These are phyloP conservation scores for Sweltsa coloradensis DNA, from an alignment of 1,140 invertebrate genomes.

Conservation along the genomic window DNA sequence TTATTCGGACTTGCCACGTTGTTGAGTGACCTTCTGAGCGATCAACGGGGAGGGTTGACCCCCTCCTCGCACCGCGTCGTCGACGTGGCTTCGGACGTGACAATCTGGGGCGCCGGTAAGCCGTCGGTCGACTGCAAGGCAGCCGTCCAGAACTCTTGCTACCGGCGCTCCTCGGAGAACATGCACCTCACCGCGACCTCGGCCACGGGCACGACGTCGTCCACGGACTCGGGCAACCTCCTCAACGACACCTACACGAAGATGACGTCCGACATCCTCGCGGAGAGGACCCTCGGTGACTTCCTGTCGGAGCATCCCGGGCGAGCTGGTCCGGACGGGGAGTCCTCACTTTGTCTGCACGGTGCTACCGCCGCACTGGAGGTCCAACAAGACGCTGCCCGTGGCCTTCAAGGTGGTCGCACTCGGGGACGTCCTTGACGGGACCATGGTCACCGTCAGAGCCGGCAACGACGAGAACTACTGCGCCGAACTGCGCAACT, in stretches of 20 bases:
- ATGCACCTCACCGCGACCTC: constrained; percentile 12
- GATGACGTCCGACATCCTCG: constrained; percentile 77
- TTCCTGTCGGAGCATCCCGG: constrained; percentile 83
- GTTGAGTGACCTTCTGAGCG: too few relatives aligned
- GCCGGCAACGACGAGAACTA: constrained; percentile 98
- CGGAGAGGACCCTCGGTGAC: constrained; percentile 75
- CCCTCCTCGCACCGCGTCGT: background rate
- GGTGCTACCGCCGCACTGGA: constrained; percentile 84
- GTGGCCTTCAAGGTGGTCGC: constrained; percentile 89
- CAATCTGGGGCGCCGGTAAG: constrained; percentile 8
- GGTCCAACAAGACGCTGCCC: constrained; percentile 94
- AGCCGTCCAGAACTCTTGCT: background rate
- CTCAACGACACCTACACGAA: constrained; percentile 72
- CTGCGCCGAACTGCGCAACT: constrained; percentile 88
- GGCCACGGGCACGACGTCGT: background rate
- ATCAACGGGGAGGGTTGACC: constrained; percentile 2
- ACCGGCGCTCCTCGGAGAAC: background rate
- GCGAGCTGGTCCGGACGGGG: constrained; percentile 81
- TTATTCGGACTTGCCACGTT: too few relatives aligned
- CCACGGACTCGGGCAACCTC: constrained; percentile 21
- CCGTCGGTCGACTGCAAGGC: background rate
- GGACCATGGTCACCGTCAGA: constrained; percentile 87
- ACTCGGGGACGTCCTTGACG: constrained; percentile 84
- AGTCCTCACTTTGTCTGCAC: constrained; percentile 88
- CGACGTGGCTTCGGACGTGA: constrained; percentile 9